phyloP scores from a whole-genome alignment of 2,888 invertebrate species.

The Drosophila nr. perissopoda region DNA sequence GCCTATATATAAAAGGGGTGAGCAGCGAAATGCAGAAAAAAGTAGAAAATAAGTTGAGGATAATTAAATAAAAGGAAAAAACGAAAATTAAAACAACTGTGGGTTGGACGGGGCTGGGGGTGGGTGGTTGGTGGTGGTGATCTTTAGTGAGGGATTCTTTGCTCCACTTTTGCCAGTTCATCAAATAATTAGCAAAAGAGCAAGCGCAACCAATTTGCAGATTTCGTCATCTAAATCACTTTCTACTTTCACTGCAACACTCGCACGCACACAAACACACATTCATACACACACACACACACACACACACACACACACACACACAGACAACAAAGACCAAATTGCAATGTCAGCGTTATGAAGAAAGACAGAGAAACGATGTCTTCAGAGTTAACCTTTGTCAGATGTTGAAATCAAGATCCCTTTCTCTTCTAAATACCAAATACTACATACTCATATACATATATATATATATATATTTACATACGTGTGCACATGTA shows the following conservation, averaged over 20 bases:
- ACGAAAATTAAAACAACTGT: neutral
- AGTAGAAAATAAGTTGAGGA: neutral
- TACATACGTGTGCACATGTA: neutral
- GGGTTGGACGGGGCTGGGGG: accelerated
- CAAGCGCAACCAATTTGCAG: conserved; percentile 33
- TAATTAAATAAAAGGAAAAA: neutral
- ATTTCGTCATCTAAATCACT: conserved; percentile 57
- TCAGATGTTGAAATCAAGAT: conserved; percentile 26
- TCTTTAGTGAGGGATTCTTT: neutral
- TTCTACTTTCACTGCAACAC: conserved; percentile 72
- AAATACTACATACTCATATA: neutral
- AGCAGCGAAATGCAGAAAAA: conserved; percentile 10
- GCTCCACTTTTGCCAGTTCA: conserved; percentile 4
- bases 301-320: conserved; percentile 10
- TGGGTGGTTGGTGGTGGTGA: neutral
- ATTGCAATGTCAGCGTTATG: conserved; percentile 45
- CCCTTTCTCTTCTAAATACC: conserved; percentile 2
- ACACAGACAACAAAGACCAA: conserved; percentile 25
- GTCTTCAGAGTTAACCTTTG: conserved; percentile 4
- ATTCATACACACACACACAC: neutral
- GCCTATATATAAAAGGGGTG: conserved; percentile 21
- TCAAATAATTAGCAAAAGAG: conserved; percentile 24
- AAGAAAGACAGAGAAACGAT: neutral
- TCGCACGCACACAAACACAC: neutral
- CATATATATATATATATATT: neutral